Evolutionary conservation across 2,888 invertebrate species (phyloP).

Genomic region (Autographa pulchrina): DNA sequence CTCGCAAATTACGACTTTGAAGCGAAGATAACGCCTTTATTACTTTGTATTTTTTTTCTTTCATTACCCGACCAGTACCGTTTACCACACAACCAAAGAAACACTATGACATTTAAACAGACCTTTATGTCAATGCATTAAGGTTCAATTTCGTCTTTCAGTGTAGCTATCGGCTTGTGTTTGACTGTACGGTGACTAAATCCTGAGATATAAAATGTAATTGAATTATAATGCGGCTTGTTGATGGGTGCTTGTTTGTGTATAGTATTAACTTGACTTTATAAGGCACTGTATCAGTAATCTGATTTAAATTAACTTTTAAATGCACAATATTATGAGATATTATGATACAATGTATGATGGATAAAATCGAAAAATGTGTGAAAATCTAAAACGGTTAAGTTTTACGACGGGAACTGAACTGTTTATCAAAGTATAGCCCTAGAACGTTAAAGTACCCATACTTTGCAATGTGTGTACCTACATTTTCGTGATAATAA

Average conservation of each 20-base stretch:
- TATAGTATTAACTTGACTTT: background rate
- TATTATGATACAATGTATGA: background rate
- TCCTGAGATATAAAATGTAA: conserved; percentile 28
- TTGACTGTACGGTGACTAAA: background rate
- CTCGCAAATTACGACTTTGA: conserved; percentile 56
- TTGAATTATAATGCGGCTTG: conserved; percentile 16
- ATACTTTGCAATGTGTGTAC: too few relatives aligned
- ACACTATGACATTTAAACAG: background rate
- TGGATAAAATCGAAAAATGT: too few relatives aligned
- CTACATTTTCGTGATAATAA: too few relatives aligned
- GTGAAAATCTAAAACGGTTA: too few relatives aligned
- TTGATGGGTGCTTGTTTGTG: background rate
- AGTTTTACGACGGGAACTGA: too few relatives aligned
- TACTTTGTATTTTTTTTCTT: conserved; percentile 47
- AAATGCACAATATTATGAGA: background rate
- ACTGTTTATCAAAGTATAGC: too few relatives aligned
- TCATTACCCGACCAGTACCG: conserved; percentile 22
- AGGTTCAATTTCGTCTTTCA: background rate
- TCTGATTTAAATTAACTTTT: background rate
- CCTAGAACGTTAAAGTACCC: too few relatives aligned
- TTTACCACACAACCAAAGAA: background rate
- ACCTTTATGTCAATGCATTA: background rate
- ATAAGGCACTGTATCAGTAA: background rate
- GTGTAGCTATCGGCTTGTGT: background rate
- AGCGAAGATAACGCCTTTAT: conserved; percentile 54